A percentile compares a stretch with the other conserved stretches of the same genome.
Conservation (phyloP, 1,140 invertebrate genomes). For the Popillia japonica region DNA sequence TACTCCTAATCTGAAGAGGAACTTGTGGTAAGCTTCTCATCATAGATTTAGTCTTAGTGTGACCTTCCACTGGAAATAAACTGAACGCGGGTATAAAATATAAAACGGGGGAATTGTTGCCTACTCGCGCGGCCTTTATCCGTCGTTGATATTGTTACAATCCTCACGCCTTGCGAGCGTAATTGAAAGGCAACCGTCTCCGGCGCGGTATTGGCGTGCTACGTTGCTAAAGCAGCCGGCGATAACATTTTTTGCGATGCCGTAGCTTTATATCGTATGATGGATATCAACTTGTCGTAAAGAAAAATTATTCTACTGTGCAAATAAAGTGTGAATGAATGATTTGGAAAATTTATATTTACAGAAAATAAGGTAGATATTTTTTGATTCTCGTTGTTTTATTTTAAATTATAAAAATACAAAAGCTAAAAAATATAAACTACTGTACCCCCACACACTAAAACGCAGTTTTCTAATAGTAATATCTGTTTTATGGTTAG, state of each 20-base stretch:
- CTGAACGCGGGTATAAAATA: neutral
- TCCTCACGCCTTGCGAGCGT: neutral
- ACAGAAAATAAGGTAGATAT: no score
- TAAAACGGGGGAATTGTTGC: neutral
- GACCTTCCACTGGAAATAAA: constrained; percentile 31
- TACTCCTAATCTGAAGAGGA: constrained; percentile 29
- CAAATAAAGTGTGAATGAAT: no score
- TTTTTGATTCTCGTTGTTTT: no score
- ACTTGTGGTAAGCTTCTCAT: constrained; percentile 17
- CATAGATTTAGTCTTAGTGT: constrained; percentile 25
- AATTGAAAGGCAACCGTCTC: neutral
- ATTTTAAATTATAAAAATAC: no score
- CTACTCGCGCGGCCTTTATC: constrained; percentile 5
- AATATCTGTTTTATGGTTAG: no score
- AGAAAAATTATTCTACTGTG: neutral
- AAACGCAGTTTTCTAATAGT: no score
- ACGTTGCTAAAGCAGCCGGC: neutral
- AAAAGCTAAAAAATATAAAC: no score
- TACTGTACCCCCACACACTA: no score
- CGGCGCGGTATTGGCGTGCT: neutral
- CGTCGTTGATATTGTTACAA: neutral
- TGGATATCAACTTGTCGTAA: neutral
- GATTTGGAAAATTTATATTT: no score
- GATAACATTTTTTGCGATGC: neutral
- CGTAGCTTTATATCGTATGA: neutral